Evolutionary conservation across 2,797 vertebrate genomes (phyloP), one percentile per base, ranked within the genome.

Genomic region (Semaprochilodus insignis): DNA sequence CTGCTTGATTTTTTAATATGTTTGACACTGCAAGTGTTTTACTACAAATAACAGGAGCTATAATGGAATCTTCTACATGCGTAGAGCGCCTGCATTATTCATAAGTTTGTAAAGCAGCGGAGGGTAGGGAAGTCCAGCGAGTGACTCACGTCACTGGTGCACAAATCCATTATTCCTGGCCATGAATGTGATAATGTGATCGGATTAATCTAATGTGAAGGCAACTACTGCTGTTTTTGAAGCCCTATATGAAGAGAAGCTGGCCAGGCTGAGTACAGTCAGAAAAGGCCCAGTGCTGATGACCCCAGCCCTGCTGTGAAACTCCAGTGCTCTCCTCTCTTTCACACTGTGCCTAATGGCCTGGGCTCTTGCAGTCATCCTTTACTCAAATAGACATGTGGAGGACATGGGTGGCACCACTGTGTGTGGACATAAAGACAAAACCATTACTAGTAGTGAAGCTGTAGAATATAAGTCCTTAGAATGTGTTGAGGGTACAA

Each of bases 11-110:
- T 96, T 90, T 94, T 93, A 94, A 95, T 96, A 95, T 95, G 93
- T 96, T 97, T 97, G 96, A 97, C 97, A 96, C 92, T 90, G 94
- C 96, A 97, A 97, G 96, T 96, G 94, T 97, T 98, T 98, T 96
- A 96, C 94, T 96, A 95, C 96, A 97, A 96, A 97, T 97, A 97
- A 96, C 96, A 95, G 95, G 94, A 95, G 93, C 95, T 95, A 95
- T 96, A 97, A 97, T 96, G 95, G 95, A 97, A 95, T 95, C 95
- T 94, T 96, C 91, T 92, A 94, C 93, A 91, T 94, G 92, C 94
- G 92, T 92, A 93, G 90, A 89, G 88, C 70, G 86, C 84, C 93
- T 98, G 95, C 95, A 97, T 98, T 96, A 99, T 98, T 96, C 96
- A 98, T 97, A 94, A 95, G 87, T 91, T 95, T 93, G 93, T 93